Evolutionary conservation across 2,888 invertebrate species (phyloP), one percentile per base, ranked within the genome.

Genomic region (Lithophane socia): DNA sequence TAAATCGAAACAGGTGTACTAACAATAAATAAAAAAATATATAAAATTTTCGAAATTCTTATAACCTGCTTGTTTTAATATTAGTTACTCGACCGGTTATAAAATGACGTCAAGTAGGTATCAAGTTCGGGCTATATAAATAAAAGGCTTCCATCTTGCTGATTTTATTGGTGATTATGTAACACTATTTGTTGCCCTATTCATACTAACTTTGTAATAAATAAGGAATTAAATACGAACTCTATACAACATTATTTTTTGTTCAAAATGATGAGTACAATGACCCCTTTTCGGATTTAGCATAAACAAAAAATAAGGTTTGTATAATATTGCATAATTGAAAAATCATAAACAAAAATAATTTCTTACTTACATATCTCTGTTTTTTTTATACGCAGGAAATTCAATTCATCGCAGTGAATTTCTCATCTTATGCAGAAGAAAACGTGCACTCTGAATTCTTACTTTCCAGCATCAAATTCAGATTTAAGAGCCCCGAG

Each of bases 81-180:
- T 66, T 74, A 37, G 60, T 61, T 13, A 74, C 44, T 61, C 12
- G 16, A 79, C 80, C 74, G 65, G 80, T 79, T 75, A 10, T 18
- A 3, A 68, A 64, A 44, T 73, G 63, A 68, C 44, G 21, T 54
- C 21, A 42, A 18, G 42, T 52, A 42, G n/a, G 42, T 12, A 29
- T 52, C 21, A 29, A 18, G 49, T 74, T 49, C 16, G 29, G 18
- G 12, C 52, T 52, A 4, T 29, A 10, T 24, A 18, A 60, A 29
- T 3, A 42, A 10, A 52, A 29, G 8, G 12, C 4, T 42, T 24
- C n/a, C 0, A 60, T 52, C 52, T 16, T 42, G 12, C 8, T 54
- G 29, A 54, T 29, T 3, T 63, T 44, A 60, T 21, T 44, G 1
- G 8, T 52, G 12, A 44, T 54, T 61, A 61, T 12, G 24, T 71